Base-by-base conservation (phyloP, 2,113 vertebrate genomes). In the Ceyx margarethae region DNA sequence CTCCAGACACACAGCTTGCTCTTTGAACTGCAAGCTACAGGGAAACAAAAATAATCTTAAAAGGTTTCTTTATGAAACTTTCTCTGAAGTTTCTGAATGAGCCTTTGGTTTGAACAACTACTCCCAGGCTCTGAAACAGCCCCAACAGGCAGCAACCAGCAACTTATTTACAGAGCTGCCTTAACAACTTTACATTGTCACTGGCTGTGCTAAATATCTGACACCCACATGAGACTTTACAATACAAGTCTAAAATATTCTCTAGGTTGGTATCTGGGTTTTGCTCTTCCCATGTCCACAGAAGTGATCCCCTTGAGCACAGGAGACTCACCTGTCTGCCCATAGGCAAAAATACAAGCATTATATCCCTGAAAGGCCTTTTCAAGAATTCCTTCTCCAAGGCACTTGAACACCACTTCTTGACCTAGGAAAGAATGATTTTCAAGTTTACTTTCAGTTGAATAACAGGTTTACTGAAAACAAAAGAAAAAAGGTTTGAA, bases 301-400 rank as follows among this genome's bases (percentile, higher is more conserved):
- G 51, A 73, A 69, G 19, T 3, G 0, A 40, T 89, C 11, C 60
- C 11, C 15, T 65, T 60, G 10, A 68, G 31, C 28, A 51, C 51
- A 78, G 62, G 56, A 37, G 18, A 86, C 72, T 35, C 96, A 99
- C 99, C 99, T 98, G 99, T 99, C 97, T 99, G 99, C 98, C 99
- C 99, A 95, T 99, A 99, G 90, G 99, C 99, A 97, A 99, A 99
- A 97, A 99, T 99, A 96, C 99, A 99, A 96, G 99, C 99, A 11
- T 99, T 99, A 95, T 99, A 99, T 97, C 99, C 99, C 96, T 99
- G 99, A 98, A 99, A 99, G 95, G 99, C 99, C 96, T 99, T 99
- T 96, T 99, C 99, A 96, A 99, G 98, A 97, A 99, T 99, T 97
- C 99, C 99, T 98, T 99, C 99, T 92, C 99, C 99, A 97, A 99